A percentile compares a stretch with the other conserved stretches of the same genome.
These are phyloP conservation scores for Dallia pectoralis DNA, from an alignment of 2,797 vertebrate genomes.

Conservation along the genomic window DNA sequence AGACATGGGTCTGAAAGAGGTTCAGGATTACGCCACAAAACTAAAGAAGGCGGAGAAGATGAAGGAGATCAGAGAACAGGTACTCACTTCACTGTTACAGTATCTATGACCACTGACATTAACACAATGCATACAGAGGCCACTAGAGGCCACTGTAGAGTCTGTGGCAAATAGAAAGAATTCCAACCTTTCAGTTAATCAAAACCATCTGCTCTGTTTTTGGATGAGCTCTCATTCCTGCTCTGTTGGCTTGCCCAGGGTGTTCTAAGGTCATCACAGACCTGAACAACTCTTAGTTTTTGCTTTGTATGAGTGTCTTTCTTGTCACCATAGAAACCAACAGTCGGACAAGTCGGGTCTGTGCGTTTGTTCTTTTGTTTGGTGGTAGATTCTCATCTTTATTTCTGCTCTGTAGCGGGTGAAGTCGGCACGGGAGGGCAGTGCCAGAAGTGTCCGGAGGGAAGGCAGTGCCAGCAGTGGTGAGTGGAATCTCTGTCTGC, in stretches of 20 bases:
- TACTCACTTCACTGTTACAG: conserved; percentile 40
- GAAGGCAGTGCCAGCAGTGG: conserved; percentile 82
- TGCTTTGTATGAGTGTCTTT: not conserved
- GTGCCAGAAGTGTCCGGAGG: conserved; percentile 73
- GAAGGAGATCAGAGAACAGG: conserved; percentile 94
- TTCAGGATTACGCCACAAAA: conserved; percentile 90
- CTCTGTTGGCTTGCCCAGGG: not conserved
- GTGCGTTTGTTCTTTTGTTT: not conserved
- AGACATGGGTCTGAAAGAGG: conserved; percentile 93
- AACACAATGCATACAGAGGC: not conserved
- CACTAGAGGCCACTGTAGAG: conserved; percentile 1
- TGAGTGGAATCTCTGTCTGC: too few species aligned
- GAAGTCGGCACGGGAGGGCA: conserved; percentile 87
- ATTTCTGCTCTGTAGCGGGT: conserved; percentile 58
- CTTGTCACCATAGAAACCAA: conserved; percentile 11
- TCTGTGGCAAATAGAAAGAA: conserved; percentile 24
- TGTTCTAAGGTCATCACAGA: not conserved
- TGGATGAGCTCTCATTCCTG: conserved; percentile 28
- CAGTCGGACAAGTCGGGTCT: not conserved
- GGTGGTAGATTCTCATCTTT: not conserved
- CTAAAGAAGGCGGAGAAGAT: conserved; percentile 95
- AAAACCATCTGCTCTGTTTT: conserved; percentile 56
- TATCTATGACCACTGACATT: not conserved
- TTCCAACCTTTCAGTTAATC: conserved; percentile 39
- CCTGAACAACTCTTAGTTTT: not conserved